These are phyloP conservation scores for Ennomos quercinarius DNA, from an alignment of 2,888 invertebrate genomes.

Conservation along the genomic window DNA sequence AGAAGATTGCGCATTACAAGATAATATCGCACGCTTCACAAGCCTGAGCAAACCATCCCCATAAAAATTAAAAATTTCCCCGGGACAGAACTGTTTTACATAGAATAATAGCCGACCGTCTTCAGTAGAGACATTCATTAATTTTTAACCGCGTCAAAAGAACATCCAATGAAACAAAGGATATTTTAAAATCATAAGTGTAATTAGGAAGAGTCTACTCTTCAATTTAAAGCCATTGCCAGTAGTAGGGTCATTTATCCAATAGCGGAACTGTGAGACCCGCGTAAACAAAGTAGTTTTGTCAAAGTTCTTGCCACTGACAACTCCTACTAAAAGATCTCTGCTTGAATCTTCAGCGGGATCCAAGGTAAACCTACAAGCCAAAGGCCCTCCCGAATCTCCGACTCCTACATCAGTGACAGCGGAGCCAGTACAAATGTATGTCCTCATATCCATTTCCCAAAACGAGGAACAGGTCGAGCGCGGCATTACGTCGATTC, in stretches of 20 bases:
- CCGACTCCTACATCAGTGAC: constrained; percentile 58
- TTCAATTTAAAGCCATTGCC: constrained; percentile 27
- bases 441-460: constrained; percentile 63
- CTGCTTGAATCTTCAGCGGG: constrained; percentile 41
- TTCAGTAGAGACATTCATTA: constrained; percentile 47
- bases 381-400: constrained; percentile 71
- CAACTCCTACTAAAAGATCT: constrained; percentile 62
- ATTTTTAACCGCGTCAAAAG: constrained; percentile 22
- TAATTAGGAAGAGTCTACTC: constrained; percentile 43
- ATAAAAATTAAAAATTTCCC: constrained; percentile 23
- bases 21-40: background rate
- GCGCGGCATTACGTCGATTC: constrained; percentile 50
- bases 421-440: constrained; percentile 55
- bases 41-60: background rate
- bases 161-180: constrained; percentile 49
- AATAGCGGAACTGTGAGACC: constrained; percentile 44
- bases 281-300: constrained; percentile 57
- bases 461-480: constrained; percentile 56
- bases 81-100: constrained; percentile 43
- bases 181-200: constrained; percentile 56
- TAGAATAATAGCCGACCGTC: constrained; percentile 47
- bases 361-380: constrained; percentile 54
- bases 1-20: constrained; percentile 10
- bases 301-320: constrained; percentile 69
- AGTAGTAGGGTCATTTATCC: constrained; percentile 45